phyloP scores from a whole-genome alignment of 1,140 invertebrate genomes.

The Mylabris phalerata region DNA sequence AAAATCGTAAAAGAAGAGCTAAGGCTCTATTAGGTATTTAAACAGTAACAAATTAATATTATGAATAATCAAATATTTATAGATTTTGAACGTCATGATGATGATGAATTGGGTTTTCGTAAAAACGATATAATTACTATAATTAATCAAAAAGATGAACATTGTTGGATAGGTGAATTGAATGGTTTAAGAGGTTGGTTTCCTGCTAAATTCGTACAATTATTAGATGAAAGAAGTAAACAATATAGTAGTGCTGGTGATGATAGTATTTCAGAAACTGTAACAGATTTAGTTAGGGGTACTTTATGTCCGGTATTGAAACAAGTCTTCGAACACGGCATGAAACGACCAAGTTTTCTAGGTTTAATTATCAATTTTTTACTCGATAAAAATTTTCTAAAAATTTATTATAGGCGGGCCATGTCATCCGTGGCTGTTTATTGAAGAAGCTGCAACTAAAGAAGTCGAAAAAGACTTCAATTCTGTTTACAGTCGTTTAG shows the following conservation, averaged over 20 bases:
- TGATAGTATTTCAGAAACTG: conserved; percentile 91
- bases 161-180: conserved; percentile 98
- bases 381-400: neutral
- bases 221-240: conserved; percentile 95
- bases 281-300: conserved; percentile 93
- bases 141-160: conserved; percentile 96
- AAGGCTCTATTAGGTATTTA: conserved; percentile 76
- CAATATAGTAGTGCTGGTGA: conserved; percentile 95
- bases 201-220: conserved; percentile 95
- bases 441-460: conserved; percentile 91
- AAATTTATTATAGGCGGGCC: conserved; percentile 60
- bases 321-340: conserved; percentile 92
- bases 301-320: conserved; percentile 90
- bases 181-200: conserved; percentile 98
- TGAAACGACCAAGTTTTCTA: conserved; percentile 79
- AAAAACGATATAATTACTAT: conserved; percentile 98
- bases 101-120: conserved; percentile 96
- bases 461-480: conserved; percentile 98
- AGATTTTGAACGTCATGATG: conserved; percentile 98
- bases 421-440: conserved; percentile 98
- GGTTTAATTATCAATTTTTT: conserved; percentile 33
- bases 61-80: conserved; percentile 27
- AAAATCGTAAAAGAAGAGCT: conserved; percentile 80
- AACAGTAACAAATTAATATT: too few relatives aligned
- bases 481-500: conserved; percentile 93